phyloP scores from a whole-genome alignment of 2,113 vertebrate species.

The Rhinoptilus africanus region DNA sequence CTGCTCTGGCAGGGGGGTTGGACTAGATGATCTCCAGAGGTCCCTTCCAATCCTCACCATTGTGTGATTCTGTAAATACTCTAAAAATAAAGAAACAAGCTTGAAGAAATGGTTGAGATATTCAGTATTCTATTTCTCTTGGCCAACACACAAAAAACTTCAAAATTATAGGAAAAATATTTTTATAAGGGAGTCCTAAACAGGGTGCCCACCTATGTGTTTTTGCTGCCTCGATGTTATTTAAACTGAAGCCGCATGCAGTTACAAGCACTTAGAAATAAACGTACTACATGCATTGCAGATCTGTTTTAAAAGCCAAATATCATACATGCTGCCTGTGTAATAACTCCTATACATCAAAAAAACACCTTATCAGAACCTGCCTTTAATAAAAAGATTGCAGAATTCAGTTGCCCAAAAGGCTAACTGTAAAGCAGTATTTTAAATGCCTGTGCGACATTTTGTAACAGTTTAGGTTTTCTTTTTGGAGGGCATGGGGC shows the following conservation, averaged over 20 bases:
- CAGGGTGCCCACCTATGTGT: neutral
- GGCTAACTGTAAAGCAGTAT: neutral
- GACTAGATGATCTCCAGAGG: no score
- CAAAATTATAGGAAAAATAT: neutral
- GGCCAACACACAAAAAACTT: neutral
- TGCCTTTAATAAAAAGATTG: neutral
- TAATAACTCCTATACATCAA: neutral
- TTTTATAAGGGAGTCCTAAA: neutral
- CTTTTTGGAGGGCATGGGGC: neutral
- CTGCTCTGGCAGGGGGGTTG: no score
- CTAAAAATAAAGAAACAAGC: neutral
- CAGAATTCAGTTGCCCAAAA: neutral
- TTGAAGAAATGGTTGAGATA: neutral
- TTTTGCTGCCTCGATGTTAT: neutral
- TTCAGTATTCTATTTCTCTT: neutral
- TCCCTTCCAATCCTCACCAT: no score
- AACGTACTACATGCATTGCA: fast-evolving
- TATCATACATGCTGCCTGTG: no score
- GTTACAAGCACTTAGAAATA: neutral
- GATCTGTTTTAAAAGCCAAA: neutral
- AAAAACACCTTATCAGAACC: neutral
- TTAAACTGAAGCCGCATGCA: neutral
- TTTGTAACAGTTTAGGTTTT: neutral
- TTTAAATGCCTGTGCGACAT: neutral
- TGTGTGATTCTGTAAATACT: neutral